These are phyloP conservation scores for Hirundichthys speculiger DNA, from an alignment of 2,113 vertebrate species.

Conservation along the genomic window DNA sequence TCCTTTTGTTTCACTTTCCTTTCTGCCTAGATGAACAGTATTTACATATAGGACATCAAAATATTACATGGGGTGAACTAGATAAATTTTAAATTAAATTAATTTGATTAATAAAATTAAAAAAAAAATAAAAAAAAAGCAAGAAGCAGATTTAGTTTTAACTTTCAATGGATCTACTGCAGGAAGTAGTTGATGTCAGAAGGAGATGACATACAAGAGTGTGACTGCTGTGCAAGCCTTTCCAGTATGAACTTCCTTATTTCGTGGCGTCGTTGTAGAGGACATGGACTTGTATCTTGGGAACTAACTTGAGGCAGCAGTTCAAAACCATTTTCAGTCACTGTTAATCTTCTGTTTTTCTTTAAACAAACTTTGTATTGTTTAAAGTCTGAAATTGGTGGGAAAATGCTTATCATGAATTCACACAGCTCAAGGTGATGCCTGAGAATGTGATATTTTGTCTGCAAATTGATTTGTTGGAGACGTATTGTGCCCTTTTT, in stretches of 20 bases:
- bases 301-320: neutral
- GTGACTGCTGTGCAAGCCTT: neutral
- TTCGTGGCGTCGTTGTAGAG: neutral
- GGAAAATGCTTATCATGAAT: no score
- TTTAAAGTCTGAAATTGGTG: no score
- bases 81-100: no score
- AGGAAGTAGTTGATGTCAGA: neutral
- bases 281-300: neutral
- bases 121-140: neutral
- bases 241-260: neutral
- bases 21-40: slow-evolving; percentile 16
- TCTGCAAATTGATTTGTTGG: neutral
- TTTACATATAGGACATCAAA: neutral
- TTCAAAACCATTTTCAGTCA: neutral
- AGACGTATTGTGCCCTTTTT: no score
- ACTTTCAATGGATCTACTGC: neutral
- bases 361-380: no score
- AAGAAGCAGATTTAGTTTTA: neutral
- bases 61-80: slow-evolving; percentile 7
- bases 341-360: no score
- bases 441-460: neutral
- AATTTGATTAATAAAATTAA: no score
- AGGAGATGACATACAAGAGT: neutral
- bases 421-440: no score
- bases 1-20: neutral